Evolutionary conservation across 2,888 invertebrate species (phyloP).

Genomic region (Autographa pulchrina): DNA sequence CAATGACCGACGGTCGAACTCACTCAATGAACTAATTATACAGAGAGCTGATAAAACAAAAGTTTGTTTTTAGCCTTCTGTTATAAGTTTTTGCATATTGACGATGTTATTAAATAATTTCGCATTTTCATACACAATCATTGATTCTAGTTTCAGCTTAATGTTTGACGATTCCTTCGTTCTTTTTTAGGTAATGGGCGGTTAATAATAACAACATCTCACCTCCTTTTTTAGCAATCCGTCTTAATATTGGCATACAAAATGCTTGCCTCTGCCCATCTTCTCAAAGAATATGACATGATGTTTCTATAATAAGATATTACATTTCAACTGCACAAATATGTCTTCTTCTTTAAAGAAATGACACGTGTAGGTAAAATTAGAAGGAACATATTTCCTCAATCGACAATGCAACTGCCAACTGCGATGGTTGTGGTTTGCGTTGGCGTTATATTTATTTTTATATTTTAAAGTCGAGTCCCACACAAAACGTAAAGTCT

Average conservation of each 20-base stretch:
- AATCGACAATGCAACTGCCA: slow-evolving; percentile 28
- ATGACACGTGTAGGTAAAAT: slow-evolving; percentile 40
- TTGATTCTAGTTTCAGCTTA: slow-evolving; percentile 25
- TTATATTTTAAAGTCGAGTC: background rate
- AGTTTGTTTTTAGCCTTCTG: background rate
- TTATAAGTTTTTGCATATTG: background rate
- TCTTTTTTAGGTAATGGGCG: background rate
- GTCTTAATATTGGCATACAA: too few species aligned
- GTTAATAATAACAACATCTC: too few species aligned
- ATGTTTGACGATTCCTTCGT: slow-evolving; percentile 11
- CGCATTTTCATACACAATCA: slow-evolving; percentile 50
- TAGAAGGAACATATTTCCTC: slow-evolving; percentile 18
- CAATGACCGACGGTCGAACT: slow-evolving; percentile 1
- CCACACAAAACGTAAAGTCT: background rate
- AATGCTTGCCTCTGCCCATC: too few species aligned
- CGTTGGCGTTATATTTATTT: slow-evolving; percentile 1
- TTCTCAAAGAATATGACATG: background rate
- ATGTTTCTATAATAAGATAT: background rate
- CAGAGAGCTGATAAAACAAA: background rate
- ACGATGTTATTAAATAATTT: slow-evolving; percentile 34
- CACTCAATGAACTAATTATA: background rate
- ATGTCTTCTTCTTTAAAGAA: slow-evolving; percentile 18
- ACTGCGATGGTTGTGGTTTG: slow-evolving; percentile 26
- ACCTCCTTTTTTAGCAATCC: background rate
- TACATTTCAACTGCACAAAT: background rate